Conservation (phyloP, 2,888 invertebrate genomes). For the Aethes cnicana region DNA sequence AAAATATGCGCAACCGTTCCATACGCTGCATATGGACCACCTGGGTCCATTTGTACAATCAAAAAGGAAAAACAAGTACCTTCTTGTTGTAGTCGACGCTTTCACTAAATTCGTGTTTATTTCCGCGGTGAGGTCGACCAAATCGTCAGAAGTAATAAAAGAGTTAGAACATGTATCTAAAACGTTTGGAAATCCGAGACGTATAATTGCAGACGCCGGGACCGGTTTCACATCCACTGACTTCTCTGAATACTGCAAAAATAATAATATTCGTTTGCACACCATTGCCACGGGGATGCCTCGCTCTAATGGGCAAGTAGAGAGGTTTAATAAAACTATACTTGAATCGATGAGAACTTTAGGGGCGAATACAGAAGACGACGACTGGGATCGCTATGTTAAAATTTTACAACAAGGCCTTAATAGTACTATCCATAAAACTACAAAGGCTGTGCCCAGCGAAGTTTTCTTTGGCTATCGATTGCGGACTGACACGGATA, state of each 20-base stretch:
- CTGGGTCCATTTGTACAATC: conserved; percentile 41
- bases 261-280: conserved; percentile 34
- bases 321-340: conserved; percentile 42
- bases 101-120: conserved; percentile 49
- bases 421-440: conserved; percentile 40
- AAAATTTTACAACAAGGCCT: conserved; percentile 41
- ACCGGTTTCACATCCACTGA: conserved; percentile 28
- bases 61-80: conserved; percentile 37
- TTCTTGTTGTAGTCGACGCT: conserved; percentile 43
- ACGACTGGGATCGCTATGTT: conserved; percentile 41
- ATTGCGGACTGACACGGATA: conserved; percentile 29
- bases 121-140: conserved; percentile 33
- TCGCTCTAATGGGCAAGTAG: conserved; percentile 41
- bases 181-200: conserved; percentile 32
- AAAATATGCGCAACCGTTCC: conserved; percentile 40
- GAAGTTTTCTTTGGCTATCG: conserved; percentile 40
- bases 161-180: conserved; percentile 29
- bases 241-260: conserved; percentile 24
- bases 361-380: conserved; percentile 35
- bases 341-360: conserved; percentile 39
- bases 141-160: conserved; percentile 15
- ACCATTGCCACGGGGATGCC: conserved; percentile 34
- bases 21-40: conserved; percentile 43
- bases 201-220: conserved; percentile 33
- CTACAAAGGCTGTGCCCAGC: conserved; percentile 38